Base-by-base conservation (phyloP, 1,140 invertebrate species). In the Oncopodura yosiiana region DNA sequence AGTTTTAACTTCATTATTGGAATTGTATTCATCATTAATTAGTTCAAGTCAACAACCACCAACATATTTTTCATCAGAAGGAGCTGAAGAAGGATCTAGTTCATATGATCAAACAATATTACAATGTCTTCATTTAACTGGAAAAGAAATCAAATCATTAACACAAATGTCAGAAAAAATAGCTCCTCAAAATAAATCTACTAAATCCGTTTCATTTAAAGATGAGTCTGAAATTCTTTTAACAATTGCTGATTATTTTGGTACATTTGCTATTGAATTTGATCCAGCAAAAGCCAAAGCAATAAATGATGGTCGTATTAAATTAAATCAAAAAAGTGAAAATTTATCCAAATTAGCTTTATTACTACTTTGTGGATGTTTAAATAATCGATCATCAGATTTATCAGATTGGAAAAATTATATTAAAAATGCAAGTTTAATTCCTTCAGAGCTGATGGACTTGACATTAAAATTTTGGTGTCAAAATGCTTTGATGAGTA, bases 391-490 rank as follows among this genome's bases (percentile, higher is more conserved):
- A 56, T 36, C 41, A 32, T 50, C 41, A n/a, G 62, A 57, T 43
- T 64, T 69, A 23, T 66, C 71, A 43, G 66, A 67, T 21, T 70
- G 70, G 55, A 74, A 79, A 70, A 72, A 69, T 37, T 66, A 73
- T 30, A 71, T 73, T 59, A 72, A 77, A 5, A 69, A 71, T 55
- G 66, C 71, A 32, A 78, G 78, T 66, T 67, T 71, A 42, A 75
- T 84, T 52, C 71, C 78, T 11, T 69, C 71, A 49, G 75, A 78
- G 55, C 68, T 85, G 14, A 76, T 85, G 53, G 72, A 77, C 64
- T 70, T 84, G 27, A 68, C 79, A n/a, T 72, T 86, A 24, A 69
- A 74, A 38, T 83, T 79, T 69, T 80, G 83, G 77, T 75, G 81
- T 53, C 74, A 78, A 49, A 74, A 72, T 53, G 67, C 69, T 27